Conservation (phyloP, 2,797 vertebrate genomes). For the Acrocephalus scirpaceus region DNA sequence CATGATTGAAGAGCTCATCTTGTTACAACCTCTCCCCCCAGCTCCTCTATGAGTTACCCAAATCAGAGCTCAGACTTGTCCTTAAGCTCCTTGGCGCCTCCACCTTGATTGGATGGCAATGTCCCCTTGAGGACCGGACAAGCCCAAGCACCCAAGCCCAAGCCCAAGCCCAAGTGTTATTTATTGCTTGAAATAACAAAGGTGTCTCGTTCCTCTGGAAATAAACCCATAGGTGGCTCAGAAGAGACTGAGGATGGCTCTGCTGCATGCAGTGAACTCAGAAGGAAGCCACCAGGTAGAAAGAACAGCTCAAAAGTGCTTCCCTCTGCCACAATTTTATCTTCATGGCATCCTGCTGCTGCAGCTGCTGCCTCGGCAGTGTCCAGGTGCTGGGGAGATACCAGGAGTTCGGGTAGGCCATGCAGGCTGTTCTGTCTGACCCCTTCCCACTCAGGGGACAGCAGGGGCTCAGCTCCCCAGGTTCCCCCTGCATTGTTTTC, state of each 20-base stretch:
- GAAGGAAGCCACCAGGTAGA: not conserved
- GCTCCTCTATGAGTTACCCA: not conserved
- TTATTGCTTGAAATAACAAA: not conserved
- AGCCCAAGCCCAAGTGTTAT: too few relatives aligned
- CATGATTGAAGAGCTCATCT: fast-evolving
- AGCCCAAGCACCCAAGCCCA: not conserved
- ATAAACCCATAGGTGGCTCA: not conserved
- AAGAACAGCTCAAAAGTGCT: not conserved
- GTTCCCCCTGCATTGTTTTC: not conserved
- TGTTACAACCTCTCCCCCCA: not conserved
- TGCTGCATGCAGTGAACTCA: not conserved
- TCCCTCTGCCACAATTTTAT: not conserved
- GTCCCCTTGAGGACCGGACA: not conserved
- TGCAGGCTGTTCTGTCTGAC: not conserved
- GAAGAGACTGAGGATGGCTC: not conserved
- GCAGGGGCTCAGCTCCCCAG: not conserved
- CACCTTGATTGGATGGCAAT: not conserved
- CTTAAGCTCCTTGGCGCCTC: not conserved
- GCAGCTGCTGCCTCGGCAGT: not conserved
- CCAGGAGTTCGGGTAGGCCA: too few relatives aligned
- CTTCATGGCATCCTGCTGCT: not conserved
- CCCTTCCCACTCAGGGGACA: not conserved
- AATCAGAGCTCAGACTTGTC: not conserved
- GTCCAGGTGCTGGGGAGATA: not conserved
- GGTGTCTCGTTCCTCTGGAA: not conserved